Conservation (phyloP, 1,140 invertebrate species). For the Sarcophaga peregrina region DNA sequence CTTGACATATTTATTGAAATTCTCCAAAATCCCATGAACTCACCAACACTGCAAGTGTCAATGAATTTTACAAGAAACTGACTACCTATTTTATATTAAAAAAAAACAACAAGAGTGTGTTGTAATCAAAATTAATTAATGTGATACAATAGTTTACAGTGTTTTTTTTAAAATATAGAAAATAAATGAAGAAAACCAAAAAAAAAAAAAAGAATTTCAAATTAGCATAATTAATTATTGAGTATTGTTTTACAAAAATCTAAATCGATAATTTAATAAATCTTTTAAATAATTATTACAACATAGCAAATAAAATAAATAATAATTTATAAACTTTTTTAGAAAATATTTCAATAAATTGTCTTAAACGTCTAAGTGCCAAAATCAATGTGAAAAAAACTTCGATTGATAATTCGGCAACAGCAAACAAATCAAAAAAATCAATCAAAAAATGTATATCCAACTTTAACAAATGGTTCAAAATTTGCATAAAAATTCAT, state of each 20-base stretch:
- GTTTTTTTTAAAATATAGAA: neutral
- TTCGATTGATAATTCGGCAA: neutral
- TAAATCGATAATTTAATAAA: slow-evolving; percentile 15
- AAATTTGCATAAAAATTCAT: neutral
- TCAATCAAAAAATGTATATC: neutral
- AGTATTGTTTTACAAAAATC: neutral
- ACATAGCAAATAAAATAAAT: neutral
- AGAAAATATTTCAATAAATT: no score
- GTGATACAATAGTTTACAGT: neutral
- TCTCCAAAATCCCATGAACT: neutral
- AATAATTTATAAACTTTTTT: no score
- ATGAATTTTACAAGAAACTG: neutral
- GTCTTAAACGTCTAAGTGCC: neutral
- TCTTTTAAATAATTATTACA: slow-evolving; percentile 9
- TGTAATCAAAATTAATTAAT: slow-evolving; percentile 12
- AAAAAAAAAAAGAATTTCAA: no score
- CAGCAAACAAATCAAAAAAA: neutral
- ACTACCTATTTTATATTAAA: neutral
- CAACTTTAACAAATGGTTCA: neutral
- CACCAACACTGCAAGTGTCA: neutral
- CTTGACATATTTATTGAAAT: slow-evolving; percentile 10
- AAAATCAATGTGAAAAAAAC: neutral
- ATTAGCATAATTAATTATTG: no score
- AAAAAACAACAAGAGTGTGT: neutral
- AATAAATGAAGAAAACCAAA: no score